Evolutionary conservation across 2,888 invertebrate genomes (phyloP), one percentile per base, ranked within the genome.

Genomic region (Heterodera filipjevi): DNA sequence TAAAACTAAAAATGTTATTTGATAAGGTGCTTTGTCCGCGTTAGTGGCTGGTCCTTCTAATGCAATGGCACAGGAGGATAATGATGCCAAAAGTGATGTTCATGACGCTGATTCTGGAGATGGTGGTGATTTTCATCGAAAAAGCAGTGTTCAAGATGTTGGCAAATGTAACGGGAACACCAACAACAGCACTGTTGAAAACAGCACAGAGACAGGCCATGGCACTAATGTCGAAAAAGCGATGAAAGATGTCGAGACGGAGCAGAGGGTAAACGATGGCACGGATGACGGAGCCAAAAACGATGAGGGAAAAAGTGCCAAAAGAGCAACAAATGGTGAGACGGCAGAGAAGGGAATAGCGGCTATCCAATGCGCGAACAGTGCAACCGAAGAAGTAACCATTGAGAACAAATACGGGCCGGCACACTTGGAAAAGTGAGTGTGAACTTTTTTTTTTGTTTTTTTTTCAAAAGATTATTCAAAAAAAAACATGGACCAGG

Each of bases 371-470:
- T 74, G 46, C 74, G 30, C 30, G 19, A 16, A 14, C 74, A 74
- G 5, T 59, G 46, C 74, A 44, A 72, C 49, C 35, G 30, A 33
- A 14, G 46, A 68, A 32, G 33, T 68, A 19, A 68, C 59, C n/a
- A 68, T 35, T 32, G 68, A 27, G 59, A 78, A 79, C 33, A 81
- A 82, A 64, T 82, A 82, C 71, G 77, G 76, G n/a, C 76, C 73
- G 30, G 79, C 77, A 30, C 82, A 82, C 44, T 71, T 82, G 64
- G 59, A 32, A 22, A 76, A 75, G 78, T 78, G 39, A 71, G 32
- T n/a, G n/a, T n/a, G n/a, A n/a, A n/a, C n/a, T n/a, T n/a, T n/a
- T n/a, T n/a, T n/a, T n/a, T n/a, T n/a, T n/a, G n/a, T n/a, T n/a
- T n/a, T n/a, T n/a, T n/a, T n/a, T n/a, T n/a, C n/a, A n/a, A n/a